A percentile compares a stretch with the other conserved stretches of the same genome.
phyloP scores from a whole-genome alignment of 2,113 vertebrate genomes.

The Hypanus sabinus region DNA sequence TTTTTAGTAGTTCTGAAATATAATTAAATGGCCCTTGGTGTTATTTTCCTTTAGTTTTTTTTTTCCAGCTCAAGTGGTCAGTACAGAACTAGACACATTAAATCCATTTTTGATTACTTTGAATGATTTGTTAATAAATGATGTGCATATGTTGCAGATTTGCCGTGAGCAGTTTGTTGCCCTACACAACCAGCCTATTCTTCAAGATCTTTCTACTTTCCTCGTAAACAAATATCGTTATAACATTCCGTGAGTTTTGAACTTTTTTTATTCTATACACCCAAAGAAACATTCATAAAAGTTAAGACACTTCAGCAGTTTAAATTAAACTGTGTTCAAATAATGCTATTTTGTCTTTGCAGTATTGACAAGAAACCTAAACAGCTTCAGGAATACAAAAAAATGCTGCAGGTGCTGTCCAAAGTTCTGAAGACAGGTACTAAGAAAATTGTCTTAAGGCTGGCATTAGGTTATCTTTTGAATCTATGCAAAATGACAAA shows the following conservation, averaged over 20 bases:
- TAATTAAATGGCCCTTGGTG: background rate
- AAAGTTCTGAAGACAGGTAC: constrained; percentile 74
- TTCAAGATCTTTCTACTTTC: constrained; percentile 76
- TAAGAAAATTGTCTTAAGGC: constrained; percentile 37
- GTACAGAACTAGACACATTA: background rate
- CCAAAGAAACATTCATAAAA: background rate
- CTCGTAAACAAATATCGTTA: constrained; percentile 71
- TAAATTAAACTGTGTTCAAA: too few relatives aligned
- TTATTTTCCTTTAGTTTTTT: background rate
- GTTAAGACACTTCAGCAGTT: too few relatives aligned
- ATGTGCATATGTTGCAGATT: constrained; percentile 54
- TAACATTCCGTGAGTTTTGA: constrained; percentile 51
- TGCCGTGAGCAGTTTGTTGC: constrained; percentile 87
- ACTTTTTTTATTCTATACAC: too few relatives aligned
- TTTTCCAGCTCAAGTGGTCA: background rate
- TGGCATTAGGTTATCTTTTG: constrained; percentile 50
- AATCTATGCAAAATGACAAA: constrained; percentile 43
- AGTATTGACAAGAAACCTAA: constrained; percentile 51
- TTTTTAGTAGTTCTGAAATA: background rate
- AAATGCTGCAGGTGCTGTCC: constrained; percentile 58
- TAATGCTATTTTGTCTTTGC: constrained; percentile 37
- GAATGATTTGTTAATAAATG: background rate
- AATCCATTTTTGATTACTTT: background rate
- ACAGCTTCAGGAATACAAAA: constrained; percentile 55
- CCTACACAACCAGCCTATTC: constrained; percentile 82